Evolutionary conservation across 1,140 invertebrate species (phyloP), one percentile per base, ranked within the genome.

Genomic region (Leptinotarsa undecemlineata): DNA sequence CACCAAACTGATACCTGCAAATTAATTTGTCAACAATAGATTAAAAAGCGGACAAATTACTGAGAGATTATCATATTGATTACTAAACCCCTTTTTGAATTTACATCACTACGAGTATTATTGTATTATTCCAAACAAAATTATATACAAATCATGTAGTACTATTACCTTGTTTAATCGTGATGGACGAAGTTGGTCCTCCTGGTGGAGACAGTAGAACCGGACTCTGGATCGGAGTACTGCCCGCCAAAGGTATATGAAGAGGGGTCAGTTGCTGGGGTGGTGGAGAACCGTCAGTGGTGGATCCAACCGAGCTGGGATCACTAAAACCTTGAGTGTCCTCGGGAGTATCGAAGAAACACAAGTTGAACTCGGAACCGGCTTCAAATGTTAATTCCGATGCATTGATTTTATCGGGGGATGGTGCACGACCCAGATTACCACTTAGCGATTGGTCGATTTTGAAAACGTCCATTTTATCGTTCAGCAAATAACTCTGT

Each of bases 351-450:
- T 93, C 92, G 86, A 93, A 93, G 86, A 93, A 93, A 86, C 91
- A 90, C 80, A 93, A 86, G 86, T 93, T 92, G 83, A 93, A 93
- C 83, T 92, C 92, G 70, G 90, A 89, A 83, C 91, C 91, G 79
- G 91, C 91, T 86, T 92, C 91, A 83, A 93, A 93, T 76, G 89
- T 87, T 78, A 71, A 73, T 78, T 92, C 91, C 85, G 91, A 90
- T 74, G 90, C 89, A 76, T 90, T 88, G 71, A 89, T 87, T 81
- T 88, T 90, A 79, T 90, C 89, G 77, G 87, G 79, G 75, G 87
- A 86, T 82, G 88, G 88, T 74, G 87, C 86, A 84, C 84, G 87
- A 81, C 88, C 88, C 81, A 90, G 82, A 83, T 87, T 87, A 80
- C 86, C 87, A 80, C 84, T 89, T 78, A 90, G 84, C 82, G 88